Evolutionary conservation across 2,888 invertebrate genomes (phyloP).

Genomic region (Proisotoma minuta): DNA sequence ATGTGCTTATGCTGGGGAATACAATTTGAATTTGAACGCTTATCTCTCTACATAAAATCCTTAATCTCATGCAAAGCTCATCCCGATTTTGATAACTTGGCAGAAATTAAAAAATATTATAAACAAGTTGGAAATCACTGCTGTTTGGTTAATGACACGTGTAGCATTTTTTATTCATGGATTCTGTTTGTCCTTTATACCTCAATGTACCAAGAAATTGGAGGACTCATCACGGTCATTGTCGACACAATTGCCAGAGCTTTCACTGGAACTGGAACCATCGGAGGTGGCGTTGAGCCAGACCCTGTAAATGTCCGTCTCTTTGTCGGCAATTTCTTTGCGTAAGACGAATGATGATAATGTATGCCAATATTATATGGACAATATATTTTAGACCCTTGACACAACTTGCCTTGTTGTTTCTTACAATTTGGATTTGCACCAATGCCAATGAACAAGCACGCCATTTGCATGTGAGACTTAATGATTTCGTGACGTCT

Average conservation of each 20-base stretch:
- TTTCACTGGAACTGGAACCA: neutral
- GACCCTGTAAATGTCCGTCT: neutral
- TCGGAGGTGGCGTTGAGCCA: neutral
- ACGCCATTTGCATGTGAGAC: slow-evolving; percentile 36
- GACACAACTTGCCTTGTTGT: no score
- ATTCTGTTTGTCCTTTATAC: slow-evolving; percentile 12
- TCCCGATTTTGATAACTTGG: slow-evolving; percentile 20
- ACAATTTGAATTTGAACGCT: slow-evolving; percentile 23
- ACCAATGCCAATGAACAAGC: slow-evolving; percentile 34
- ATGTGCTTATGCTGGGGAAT: slow-evolving; percentile 34
- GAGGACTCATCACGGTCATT: slow-evolving; percentile 1
- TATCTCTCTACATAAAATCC: slow-evolving; percentile 24
- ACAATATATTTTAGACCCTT: no score
- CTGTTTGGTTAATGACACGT: slow-evolving; percentile 24
- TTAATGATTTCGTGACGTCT: slow-evolving; percentile 39
- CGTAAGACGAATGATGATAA: no score
- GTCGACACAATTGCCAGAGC: slow-evolving; percentile 1
- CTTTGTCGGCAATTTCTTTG: neutral
- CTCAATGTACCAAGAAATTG: neutral
- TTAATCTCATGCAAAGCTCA: slow-evolving; percentile 16
- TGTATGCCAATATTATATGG: no score
- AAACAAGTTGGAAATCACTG: slow-evolving; percentile 33
- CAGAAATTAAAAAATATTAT: slow-evolving; percentile 34
- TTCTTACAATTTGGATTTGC: slow-evolving; percentile 40
- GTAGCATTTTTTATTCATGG: slow-evolving; percentile 28